These are phyloP conservation scores for Sibirionetta formosa DNA, from an alignment of 2,797 vertebrate genomes.

Conservation along the genomic window DNA sequence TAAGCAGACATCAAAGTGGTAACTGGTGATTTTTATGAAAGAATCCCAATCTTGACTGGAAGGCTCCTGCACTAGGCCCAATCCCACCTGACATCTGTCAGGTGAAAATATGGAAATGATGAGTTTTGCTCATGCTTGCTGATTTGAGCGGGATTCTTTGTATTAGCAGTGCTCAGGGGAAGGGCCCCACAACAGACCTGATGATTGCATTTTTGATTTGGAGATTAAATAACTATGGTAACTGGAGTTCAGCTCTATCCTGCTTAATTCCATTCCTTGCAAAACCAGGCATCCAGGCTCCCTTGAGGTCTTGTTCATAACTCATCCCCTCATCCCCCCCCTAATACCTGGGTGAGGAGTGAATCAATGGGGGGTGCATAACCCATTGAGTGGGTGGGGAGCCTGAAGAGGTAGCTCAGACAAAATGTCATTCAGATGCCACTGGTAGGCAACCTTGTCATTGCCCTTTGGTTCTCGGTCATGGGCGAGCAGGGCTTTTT, in stretches of 20 bases:
- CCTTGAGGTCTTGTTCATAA: not conserved
- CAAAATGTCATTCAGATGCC: not conserved
- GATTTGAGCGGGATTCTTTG: not conserved
- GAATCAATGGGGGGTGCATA: not conserved
- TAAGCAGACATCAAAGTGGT: not conserved
- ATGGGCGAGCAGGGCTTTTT: not conserved
- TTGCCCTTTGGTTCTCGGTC: not conserved
- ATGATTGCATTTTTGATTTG: not conserved
- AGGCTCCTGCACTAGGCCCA: not conserved
- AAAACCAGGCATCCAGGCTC: not conserved
- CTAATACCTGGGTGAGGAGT: not conserved
- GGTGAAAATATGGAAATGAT: not conserved
- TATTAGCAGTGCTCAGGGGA: not conserved
- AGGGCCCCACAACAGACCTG: not conserved
- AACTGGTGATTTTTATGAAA: not conserved
- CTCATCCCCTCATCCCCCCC: not conserved
- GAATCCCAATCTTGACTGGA: not conserved
- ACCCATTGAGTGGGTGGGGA: not conserved
- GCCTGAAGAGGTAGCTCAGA: not conserved
- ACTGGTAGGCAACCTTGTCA: fast-evolving
- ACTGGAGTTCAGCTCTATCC: not conserved
- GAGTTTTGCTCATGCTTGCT: not conserved
- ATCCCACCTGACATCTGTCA: not conserved
- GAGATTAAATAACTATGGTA: not conserved
- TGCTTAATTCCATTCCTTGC: not conserved